Evolutionary conservation across 2,797 vertebrate genomes (phyloP).

Genomic region (Aulostomus chinensis): DNA sequence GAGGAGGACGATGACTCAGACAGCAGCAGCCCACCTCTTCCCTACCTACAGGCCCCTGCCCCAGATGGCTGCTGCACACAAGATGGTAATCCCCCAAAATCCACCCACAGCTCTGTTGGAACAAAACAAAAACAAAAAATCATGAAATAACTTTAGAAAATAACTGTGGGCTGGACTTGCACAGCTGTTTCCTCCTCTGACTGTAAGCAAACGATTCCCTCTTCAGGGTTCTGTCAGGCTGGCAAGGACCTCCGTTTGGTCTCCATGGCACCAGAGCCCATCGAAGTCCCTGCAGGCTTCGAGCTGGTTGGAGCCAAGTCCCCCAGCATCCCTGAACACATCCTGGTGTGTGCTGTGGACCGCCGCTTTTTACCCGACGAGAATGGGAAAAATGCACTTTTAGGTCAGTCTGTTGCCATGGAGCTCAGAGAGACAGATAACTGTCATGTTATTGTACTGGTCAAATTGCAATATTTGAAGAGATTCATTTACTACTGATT

Average conservation of each 20-base stretch:
- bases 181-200: constrained; percentile 5
- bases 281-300: constrained; percentile 93
- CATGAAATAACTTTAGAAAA: no score
- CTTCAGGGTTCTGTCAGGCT: constrained; percentile 95
- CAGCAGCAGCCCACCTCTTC: constrained; percentile 92
- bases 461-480: neutral
- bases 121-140: no score
- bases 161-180: no score
- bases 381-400: constrained; percentile 99
- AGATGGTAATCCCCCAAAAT: constrained; percentile 83
- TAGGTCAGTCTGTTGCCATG: constrained; percentile 84
- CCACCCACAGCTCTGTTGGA: neutral
- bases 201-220: no score
- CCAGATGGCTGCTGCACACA: constrained; percentile 96
- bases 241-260: constrained; percentile 97
- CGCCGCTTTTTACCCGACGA: constrained; percentile 96
- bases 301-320: constrained; percentile 96
- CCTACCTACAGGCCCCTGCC: constrained; percentile 90
- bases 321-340: constrained; percentile 93
- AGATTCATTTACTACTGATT: no score
- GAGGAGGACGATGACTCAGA: constrained; percentile 94
- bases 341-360: constrained; percentile 96
- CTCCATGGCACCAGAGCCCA: constrained; percentile 90
- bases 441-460: neutral
- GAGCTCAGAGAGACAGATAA: constrained; percentile 6